Conservation (phyloP, 2,888 invertebrate species). For the Hypomecis punctinalis region DNA sequence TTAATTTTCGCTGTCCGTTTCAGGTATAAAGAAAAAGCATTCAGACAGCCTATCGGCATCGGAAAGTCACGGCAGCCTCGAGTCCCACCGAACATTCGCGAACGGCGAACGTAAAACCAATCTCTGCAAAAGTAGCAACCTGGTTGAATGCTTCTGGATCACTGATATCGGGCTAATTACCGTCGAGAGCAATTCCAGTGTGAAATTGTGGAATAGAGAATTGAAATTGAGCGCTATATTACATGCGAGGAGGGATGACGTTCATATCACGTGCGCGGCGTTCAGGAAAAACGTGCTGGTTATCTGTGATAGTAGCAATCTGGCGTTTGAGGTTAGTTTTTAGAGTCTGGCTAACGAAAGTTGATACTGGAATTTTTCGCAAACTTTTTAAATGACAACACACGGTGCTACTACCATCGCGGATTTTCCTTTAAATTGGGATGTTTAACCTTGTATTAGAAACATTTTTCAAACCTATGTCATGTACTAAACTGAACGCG, state of each 20-base stretch:
- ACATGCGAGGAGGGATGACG: constrained; percentile 65
- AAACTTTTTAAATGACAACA: no score
- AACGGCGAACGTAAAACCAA: constrained; percentile 57
- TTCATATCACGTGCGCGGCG: constrained; percentile 65
- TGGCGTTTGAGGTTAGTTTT: constrained; percentile 68
- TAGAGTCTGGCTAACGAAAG: no score
- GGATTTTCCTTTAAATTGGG: no score
- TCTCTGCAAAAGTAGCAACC: constrained; percentile 58
- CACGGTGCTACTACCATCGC: no score
- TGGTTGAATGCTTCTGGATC: constrained; percentile 72
- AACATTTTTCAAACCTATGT: no score
- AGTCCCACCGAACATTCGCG: constrained; percentile 62
- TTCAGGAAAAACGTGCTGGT: constrained; percentile 69
- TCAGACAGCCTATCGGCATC: constrained; percentile 64
- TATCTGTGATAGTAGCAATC: constrained; percentile 69
- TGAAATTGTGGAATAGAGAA: constrained; percentile 71
- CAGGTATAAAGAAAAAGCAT: constrained; percentile 66
- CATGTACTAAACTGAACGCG: no score
- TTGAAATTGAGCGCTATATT: constrained; percentile 64
- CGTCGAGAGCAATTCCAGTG: constrained; percentile 70
- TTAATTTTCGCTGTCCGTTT: constrained; percentile 23
- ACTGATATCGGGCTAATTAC: constrained; percentile 66
- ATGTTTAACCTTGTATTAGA: no score
- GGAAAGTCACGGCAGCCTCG: constrained; percentile 64
- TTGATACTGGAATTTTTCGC: no score